Evolutionary conservation across 2,797 vertebrate species (phyloP).

Genomic region (Chelon labrosus): DNA sequence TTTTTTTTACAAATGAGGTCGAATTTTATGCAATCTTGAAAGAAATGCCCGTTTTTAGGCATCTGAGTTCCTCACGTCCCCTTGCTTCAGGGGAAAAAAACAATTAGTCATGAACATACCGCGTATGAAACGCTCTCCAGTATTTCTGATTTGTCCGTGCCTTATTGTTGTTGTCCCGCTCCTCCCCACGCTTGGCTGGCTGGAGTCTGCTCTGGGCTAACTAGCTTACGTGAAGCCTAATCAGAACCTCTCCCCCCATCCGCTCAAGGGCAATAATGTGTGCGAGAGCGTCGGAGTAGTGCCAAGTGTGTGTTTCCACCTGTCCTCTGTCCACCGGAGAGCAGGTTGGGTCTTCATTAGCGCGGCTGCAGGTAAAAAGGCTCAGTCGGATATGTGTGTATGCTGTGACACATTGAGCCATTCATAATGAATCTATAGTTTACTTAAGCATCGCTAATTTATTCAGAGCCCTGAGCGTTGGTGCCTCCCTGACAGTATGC

Average conservation of each 20-base stretch:
- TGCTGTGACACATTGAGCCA: constrained; percentile 58
- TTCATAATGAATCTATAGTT: constrained; percentile 77
- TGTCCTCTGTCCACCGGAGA: constrained; percentile 50
- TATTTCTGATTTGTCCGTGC: constrained; percentile 17
- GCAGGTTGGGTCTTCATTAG: constrained; percentile 60
- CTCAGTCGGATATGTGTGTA: constrained; percentile 47
- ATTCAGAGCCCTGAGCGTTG: constrained; percentile 45
- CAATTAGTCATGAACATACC: constrained; percentile 23
- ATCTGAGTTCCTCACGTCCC: neutral
- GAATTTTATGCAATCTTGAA: constrained; percentile 7
- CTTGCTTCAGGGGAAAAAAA: constrained; percentile 16
- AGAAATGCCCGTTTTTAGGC: neutral
- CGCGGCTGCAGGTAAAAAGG: constrained; percentile 56
- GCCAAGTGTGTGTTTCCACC: constrained; percentile 60
- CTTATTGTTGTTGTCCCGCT: constrained; percentile 36
- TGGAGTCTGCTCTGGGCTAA: constrained; percentile 47
- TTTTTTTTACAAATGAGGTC: neutral
- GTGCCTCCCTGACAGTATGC: constrained; percentile 46
- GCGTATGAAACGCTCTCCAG: constrained; percentile 11
- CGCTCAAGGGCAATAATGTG: constrained; percentile 59
- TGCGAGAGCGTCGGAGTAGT: constrained; percentile 36
- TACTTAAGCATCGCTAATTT: constrained; percentile 78
- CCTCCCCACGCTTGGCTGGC: constrained; percentile 23
- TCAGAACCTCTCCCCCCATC: constrained; percentile 46
- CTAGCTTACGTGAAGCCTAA: constrained; percentile 61